Conservation (phyloP, 2,797 vertebrate species). For the Pseudomugil tenellus region DNA sequence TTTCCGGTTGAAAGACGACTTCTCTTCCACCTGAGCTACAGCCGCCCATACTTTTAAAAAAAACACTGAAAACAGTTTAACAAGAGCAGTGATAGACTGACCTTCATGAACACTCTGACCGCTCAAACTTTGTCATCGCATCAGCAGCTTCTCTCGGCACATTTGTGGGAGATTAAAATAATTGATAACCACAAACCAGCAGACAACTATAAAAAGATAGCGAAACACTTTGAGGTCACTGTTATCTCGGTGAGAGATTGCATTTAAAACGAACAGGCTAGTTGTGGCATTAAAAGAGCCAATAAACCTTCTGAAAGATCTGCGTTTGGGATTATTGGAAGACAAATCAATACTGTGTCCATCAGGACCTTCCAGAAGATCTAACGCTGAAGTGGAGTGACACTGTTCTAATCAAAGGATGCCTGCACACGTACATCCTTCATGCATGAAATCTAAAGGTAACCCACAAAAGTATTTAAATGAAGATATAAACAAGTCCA, state of each 20-base stretch:
- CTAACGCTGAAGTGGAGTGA: not conserved
- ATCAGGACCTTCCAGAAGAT: not conserved
- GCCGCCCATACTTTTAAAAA: no score
- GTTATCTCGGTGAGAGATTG: not conserved
- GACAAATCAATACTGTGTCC: not conserved
- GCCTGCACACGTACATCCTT: not conserved
- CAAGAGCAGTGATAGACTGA: no score
- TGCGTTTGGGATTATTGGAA: not conserved
- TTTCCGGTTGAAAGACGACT: no score
- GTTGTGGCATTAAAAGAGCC: not conserved
- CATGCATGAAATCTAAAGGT: no score
- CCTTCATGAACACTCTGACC: not conserved
- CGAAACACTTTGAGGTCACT: not conserved
- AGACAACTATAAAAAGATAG: not conserved
- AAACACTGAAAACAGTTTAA: no score
- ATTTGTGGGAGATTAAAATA: not conserved
- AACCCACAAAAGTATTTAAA: not conserved
- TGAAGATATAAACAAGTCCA: not conserved
- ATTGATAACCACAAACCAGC: slow-evolving; percentile 1
- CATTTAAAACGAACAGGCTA: not conserved
- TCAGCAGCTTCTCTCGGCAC: not conserved
- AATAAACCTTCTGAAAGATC: not conserved
- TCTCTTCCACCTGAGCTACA: no score
- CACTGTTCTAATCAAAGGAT: not conserved
- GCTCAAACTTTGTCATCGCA: not conserved